Evolutionary conservation across 2,888 invertebrate genomes (phyloP).

Genomic region (Eurois occulta): DNA sequence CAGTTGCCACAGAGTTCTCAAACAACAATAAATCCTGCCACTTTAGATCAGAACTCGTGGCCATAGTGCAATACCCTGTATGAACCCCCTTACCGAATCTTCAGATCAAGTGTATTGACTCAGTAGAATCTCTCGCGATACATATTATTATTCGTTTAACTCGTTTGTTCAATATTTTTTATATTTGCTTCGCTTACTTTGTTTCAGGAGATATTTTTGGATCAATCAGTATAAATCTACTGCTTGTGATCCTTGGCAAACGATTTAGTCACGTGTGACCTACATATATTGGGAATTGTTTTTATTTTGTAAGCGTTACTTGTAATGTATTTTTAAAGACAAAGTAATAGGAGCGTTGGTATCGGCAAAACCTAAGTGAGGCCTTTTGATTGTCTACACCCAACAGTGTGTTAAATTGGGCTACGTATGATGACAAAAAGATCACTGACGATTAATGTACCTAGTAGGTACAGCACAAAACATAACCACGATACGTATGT

Average conservation of each 20-base stretch:
- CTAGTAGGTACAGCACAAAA: neutral
- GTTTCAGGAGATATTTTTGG: slow-evolving; percentile 17
- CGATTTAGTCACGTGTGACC: slow-evolving; percentile 17
- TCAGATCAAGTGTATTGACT: slow-evolving; percentile 38
- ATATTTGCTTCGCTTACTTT: slow-evolving; percentile 31
- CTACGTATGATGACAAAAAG: neutral
- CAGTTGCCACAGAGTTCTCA: neutral
- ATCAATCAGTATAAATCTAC: slow-evolving; percentile 45
- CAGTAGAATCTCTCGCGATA: slow-evolving; percentile 23
- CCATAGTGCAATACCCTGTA: slow-evolving; percentile 6
- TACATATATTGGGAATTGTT: neutral
- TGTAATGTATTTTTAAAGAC: neutral
- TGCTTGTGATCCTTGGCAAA: slow-evolving; percentile 5
- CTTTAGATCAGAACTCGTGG: slow-evolving; percentile 5
- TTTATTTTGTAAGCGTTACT: neutral
- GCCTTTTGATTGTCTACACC: neutral
- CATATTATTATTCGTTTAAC: slow-evolving; percentile 33
- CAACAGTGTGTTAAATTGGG: neutral
- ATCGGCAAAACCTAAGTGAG: neutral
- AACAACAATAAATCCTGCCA: slow-evolving; percentile 7
- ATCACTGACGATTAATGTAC: neutral
- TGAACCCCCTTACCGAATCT: slow-evolving; percentile 3
- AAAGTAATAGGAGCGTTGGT: neutral
- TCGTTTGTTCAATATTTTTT: slow-evolving; percentile 33
- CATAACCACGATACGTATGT: too few species aligned